phyloP scores from a whole-genome alignment of 2,797 vertebrate genomes.

The Anisognathus igniventris region DNA sequence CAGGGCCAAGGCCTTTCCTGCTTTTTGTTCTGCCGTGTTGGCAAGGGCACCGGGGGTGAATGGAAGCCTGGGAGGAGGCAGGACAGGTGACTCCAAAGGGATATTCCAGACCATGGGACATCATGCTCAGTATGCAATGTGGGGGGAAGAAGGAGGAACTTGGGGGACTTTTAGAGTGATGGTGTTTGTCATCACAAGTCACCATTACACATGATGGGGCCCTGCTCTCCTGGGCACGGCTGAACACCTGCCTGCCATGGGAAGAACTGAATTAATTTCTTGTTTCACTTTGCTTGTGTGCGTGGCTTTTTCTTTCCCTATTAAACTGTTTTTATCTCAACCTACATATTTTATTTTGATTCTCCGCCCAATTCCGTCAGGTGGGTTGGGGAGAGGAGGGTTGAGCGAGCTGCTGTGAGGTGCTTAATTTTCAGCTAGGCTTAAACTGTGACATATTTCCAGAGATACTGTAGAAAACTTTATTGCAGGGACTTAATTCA shows the following conservation, averaged over 20 bases:
- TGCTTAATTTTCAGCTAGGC: neutral
- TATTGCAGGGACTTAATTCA: neutral
- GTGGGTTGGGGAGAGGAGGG: neutral
- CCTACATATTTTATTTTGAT: neutral
- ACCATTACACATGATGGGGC: rapidly evolving
- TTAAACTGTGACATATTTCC: neutral
- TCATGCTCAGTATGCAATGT: no score
- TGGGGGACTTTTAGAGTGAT: neutral
- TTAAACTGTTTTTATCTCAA: neutral
- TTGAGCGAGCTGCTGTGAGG: neutral
- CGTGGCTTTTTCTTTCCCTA: neutral
- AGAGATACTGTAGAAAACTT: neutral
- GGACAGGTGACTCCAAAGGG: neutral
- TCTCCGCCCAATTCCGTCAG: neutral
- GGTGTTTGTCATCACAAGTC: neutral
- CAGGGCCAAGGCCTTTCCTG: neutral
- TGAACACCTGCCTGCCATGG: neutral
- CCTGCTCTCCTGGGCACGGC: neutral
- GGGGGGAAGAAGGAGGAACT: neutral
- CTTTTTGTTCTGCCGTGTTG: neutral
- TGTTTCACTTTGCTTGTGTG: neutral
- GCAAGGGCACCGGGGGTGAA: rapidly evolving
- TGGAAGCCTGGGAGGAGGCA: neutral
- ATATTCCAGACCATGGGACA: neutral
- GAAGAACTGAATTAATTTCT: neutral